phyloP scores from a whole-genome alignment of 2,113 vertebrate species.

The Atractosteus spatula region DNA sequence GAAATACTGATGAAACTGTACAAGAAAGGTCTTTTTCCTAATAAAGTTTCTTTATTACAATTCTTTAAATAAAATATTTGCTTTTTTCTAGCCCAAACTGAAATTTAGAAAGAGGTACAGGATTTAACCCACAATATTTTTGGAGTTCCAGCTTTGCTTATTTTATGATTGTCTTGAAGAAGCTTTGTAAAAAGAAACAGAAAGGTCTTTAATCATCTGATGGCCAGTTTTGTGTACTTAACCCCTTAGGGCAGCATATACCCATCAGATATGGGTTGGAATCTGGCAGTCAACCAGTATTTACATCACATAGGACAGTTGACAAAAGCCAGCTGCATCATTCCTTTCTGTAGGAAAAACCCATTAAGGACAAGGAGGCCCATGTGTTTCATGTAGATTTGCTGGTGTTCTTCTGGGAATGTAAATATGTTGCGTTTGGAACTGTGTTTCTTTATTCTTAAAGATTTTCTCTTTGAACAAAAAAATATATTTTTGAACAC shows the following conservation, averaged over 20 bases:
- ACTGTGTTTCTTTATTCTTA: background rate
- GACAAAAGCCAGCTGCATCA: constrained; percentile 13
- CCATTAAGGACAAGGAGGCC: background rate
- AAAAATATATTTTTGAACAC: background rate
- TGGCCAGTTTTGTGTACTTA: constrained; percentile 15
- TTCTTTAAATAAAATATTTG: too few species aligned
- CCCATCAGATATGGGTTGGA: constrained; percentile 16
- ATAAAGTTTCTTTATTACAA: too few species aligned
- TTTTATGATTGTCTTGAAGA: constrained; percentile 25
- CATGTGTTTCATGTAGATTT: background rate
- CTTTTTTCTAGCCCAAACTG: too few species aligned
- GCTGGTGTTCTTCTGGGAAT: too few species aligned
- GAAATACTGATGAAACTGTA: too few species aligned
- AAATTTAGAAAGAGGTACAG: too few species aligned
- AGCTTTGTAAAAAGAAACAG: constrained; percentile 17
- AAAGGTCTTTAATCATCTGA: constrained; percentile 43
- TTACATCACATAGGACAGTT: constrained; percentile 16
- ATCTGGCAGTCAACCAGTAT: constrained; percentile 12
- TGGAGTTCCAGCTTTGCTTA: background rate
- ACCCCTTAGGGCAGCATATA: constrained; percentile 1
- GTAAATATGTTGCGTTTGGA: too few species aligned
- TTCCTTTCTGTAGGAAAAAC: background rate
- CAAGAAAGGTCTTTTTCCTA: too few species aligned
- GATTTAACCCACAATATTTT: too few species aligned
- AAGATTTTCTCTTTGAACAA: too few species aligned